A percentile compares a stretch with the other conserved stretches of the same genome.
These are phyloP conservation scores for Pygoscelis antarcticus DNA, from an alignment of 2,113 vertebrate species.

Conservation along the genomic window DNA sequence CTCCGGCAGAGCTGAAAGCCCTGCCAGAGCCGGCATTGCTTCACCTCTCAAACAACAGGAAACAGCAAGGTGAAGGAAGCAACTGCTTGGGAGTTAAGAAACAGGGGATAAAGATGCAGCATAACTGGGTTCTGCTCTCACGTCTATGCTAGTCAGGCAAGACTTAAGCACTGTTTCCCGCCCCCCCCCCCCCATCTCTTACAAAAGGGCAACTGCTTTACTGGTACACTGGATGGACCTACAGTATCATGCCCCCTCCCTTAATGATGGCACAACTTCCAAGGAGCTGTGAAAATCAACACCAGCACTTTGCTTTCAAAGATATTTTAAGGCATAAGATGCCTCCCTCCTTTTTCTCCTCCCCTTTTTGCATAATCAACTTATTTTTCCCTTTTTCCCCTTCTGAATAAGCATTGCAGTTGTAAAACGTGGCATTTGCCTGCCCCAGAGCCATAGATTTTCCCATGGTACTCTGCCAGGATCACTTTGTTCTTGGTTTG, in stretches of 20 bases:
- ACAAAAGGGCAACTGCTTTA: background rate
- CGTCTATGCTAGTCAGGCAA: accelerated
- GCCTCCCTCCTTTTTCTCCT: background rate
- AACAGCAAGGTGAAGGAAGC: background rate
- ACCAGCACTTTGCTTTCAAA: background rate
- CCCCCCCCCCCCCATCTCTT: background rate
- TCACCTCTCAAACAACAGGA: background rate
- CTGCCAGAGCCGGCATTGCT: background rate
- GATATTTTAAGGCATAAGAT: background rate
- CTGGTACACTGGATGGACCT: background rate
- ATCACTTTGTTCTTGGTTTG: background rate
- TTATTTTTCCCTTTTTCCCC: background rate
- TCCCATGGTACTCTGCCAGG: background rate
- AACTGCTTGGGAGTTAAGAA: background rate
- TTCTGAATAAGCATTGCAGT: background rate
- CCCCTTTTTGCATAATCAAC: background rate
- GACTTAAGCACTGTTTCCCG: background rate
- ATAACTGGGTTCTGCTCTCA: background rate
- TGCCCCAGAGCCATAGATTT: background rate
- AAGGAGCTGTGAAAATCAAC: background rate
- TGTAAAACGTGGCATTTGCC: background rate
- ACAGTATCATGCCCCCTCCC: background rate
- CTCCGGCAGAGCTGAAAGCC: accelerated
- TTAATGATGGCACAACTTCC: background rate
- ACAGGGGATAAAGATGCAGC: background rate